Percentiles rank a stretch among this genome's conserved stretches.
These are phyloP conservation scores for Sebastes aleutianus DNA, from an alignment of 2,797 vertebrate genomes.

Conservation along the genomic window DNA sequence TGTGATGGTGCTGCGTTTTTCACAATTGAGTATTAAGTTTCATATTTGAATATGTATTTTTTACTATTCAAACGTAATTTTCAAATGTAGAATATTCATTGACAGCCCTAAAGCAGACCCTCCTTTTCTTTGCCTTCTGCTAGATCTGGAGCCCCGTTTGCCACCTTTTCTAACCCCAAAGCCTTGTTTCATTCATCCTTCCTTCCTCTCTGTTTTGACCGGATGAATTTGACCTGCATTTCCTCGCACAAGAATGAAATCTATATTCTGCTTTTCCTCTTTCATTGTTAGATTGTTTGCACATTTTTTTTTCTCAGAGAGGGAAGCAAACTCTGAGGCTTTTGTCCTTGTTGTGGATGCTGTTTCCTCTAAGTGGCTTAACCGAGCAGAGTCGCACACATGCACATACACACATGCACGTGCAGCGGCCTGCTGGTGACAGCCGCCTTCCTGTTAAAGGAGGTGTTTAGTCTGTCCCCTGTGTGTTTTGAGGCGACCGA, in stretches of 20 bases:
- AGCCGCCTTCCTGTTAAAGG: constrained; percentile 55
- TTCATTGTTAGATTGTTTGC: constrained; percentile 64
- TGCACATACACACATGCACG: constrained; percentile 10
- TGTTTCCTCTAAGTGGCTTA: constrained; percentile 48
- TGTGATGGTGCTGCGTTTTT: too few relatives aligned
- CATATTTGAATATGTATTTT: too few relatives aligned
- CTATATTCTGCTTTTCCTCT: constrained; percentile 71
- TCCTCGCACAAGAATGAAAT: constrained; percentile 60
- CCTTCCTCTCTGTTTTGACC: constrained; percentile 13
- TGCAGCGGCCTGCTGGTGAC: constrained; percentile 4
- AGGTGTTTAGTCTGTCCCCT: constrained; percentile 58
- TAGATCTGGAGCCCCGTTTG: neutral
- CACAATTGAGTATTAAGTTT: too few relatives aligned
- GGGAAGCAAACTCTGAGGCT: constrained; percentile 50
- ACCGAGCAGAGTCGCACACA: neutral
- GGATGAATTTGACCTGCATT: constrained; percentile 38
- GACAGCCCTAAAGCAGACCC: too few relatives aligned
- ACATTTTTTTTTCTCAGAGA: constrained; percentile 22
- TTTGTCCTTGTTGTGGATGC: constrained; percentile 57
- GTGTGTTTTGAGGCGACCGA: constrained; percentile 37
- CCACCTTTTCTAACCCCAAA: neutral
- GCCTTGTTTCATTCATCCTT: constrained; percentile 28
- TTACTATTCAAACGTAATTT: too few relatives aligned
- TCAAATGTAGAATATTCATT: too few relatives aligned
- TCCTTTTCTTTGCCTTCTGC: neutral